A percentile compares a stretch with the other conserved stretches of the same genome.
Conservation (phyloP, 2,797 vertebrate genomes). For the Leucoraja ocellata region DNA sequence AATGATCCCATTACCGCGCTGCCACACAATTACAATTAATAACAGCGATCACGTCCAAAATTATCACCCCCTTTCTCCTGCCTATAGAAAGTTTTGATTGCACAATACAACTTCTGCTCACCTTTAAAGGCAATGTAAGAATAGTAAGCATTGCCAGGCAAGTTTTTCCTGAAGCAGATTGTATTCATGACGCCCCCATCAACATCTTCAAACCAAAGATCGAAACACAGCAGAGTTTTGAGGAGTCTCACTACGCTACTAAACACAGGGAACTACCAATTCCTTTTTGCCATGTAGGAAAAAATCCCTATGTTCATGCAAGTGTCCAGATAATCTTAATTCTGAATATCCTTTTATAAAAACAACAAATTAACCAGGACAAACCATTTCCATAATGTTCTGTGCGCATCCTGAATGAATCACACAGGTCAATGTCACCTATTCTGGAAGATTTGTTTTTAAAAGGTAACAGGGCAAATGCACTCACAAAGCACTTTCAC, state of each 20-base stretch:
- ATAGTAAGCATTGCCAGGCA: conserved; percentile 22
- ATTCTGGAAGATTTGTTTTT: not conserved
- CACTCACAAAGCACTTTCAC: conserved; percentile 36
- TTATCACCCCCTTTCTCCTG: not conserved
- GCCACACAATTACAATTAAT: not conserved
- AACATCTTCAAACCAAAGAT: conserved; percentile 24
- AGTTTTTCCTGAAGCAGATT: not conserved
- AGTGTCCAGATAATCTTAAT: not conserved
- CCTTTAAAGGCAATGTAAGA: not conserved
- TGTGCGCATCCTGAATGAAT: not conserved
- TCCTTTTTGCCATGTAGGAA: not conserved
- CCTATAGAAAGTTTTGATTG: not conserved
- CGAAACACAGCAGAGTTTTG: not conserved
- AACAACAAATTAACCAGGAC: not conserved
- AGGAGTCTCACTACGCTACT: not conserved
- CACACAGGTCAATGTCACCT: not conserved
- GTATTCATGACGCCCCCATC: not conserved
- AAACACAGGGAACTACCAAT: not conserved
- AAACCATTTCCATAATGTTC: not conserved
- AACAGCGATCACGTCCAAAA: not conserved
- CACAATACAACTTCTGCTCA: conserved; percentile 14
- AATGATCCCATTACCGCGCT: not conserved
- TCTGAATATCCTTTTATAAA: not conserved
- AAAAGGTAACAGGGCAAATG: conserved; percentile 19
- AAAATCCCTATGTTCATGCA: not conserved